Percentiles rank a stretch among this genome's conserved stretches.
Evolutionary conservation across 1,140 invertebrate genomes (phyloP).

Genomic region (Eumaeus atala): DNA sequence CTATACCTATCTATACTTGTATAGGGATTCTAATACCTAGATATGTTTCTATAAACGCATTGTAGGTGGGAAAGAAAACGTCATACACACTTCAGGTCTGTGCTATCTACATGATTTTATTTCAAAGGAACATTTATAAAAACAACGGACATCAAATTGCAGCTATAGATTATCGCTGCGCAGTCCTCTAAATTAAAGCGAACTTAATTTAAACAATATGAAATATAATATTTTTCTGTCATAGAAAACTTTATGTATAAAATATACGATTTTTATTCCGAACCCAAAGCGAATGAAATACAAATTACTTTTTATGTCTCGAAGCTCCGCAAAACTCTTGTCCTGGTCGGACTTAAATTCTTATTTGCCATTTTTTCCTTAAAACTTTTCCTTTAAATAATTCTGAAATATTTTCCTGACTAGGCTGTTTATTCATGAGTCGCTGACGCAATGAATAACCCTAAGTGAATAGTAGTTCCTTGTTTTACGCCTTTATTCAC

Average conservation of each 20-base stretch:
- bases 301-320: constrained; percentile 32
- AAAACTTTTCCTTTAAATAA: constrained; percentile 62
- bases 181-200: too few species aligned
- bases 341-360: constrained; percentile 49
- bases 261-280: constrained; percentile 8
- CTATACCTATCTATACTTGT: too few species aligned
- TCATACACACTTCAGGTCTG: too few species aligned
- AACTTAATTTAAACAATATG: constrained; percentile 9
- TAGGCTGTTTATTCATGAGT: constrained; percentile 68
- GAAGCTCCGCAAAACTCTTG: constrained; percentile 52
- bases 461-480: constrained; percentile 69
- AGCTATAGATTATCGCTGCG: too few species aligned
- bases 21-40: too few species aligned
- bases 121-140: too few species aligned
- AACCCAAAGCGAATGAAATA: constrained; percentile 26
- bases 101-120: too few species aligned
- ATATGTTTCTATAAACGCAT: too few species aligned
- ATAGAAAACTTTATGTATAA: constrained; percentile 20
- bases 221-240: constrained; percentile 15
- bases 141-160: too few species aligned
- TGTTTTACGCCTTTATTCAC: constrained; percentile 71
- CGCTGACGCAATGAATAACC: constrained; percentile 59
- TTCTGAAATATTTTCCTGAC: constrained; percentile 53
- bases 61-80: too few species aligned
- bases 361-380: constrained; percentile 49